phyloP scores from a whole-genome alignment of 2,113 vertebrate genomes.

The Elaphurus davidianus region DNA sequence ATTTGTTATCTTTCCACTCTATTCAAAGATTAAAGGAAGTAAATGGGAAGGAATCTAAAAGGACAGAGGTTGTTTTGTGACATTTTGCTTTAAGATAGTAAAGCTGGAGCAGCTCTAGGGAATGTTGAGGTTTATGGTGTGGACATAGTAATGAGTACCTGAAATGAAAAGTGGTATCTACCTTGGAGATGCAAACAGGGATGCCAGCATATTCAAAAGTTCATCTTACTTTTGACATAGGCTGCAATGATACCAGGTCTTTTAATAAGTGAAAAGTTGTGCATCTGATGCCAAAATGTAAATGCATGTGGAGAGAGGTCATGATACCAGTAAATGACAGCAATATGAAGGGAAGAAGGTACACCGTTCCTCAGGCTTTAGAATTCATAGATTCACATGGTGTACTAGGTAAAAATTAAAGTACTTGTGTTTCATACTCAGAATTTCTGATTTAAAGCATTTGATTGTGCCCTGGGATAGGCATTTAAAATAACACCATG shows the following conservation, averaged over 20 bases:
- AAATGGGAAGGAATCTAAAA: not conserved
- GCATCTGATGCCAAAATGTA: not conserved
- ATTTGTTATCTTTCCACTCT: not conserved
- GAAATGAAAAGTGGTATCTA: not conserved
- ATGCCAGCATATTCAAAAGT: not conserved
- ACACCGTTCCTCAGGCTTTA: not conserved
- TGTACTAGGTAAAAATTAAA: not conserved
- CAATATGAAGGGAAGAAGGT: not conserved
- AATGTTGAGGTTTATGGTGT: not conserved
- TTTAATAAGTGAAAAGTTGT: not conserved
- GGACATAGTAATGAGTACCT: not conserved
- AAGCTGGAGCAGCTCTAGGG: not conserved
- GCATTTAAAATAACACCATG: not conserved
- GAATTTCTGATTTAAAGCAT: not conserved
- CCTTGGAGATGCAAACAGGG: not conserved
- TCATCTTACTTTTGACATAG: not conserved
- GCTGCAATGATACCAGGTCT: not conserved
- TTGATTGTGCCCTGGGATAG: not conserved
- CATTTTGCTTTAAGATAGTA: not conserved
- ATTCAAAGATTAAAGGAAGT: not conserved
- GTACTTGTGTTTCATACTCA: not conserved
- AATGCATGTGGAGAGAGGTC: not conserved
- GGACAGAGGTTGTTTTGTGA: not conserved
- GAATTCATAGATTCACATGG: not conserved
- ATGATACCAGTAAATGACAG: not conserved